phyloP scores from a whole-genome alignment of 2,888 invertebrate species.

The Hermaeophaga mercurialis region DNA sequence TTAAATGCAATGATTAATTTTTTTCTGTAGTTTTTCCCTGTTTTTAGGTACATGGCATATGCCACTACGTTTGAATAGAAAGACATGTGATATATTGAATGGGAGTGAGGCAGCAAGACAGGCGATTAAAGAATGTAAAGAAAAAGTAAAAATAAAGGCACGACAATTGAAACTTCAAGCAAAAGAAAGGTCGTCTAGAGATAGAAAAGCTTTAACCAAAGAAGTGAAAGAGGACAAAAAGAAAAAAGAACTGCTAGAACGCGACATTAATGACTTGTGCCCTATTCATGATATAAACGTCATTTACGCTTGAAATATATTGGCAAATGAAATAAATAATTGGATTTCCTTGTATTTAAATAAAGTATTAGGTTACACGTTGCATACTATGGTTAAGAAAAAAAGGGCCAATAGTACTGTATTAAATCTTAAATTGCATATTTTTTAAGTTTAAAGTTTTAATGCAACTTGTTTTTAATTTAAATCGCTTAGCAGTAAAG shows the following conservation, averaged over 20 bases:
- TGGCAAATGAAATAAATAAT: no score
- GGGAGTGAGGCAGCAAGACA: neutral
- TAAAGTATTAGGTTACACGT: no score
- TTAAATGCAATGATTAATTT: no score
- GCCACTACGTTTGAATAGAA: conserved; percentile 36
- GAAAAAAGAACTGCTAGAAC: neutral
- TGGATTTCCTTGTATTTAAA: no score
- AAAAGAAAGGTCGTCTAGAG: neutral
- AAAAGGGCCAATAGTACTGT: no score
- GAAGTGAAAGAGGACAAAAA: neutral
- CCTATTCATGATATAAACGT: conserved; percentile 5
- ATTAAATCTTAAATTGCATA: no score
- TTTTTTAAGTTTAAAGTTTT: no score
- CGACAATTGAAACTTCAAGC: neutral
- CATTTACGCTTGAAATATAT: neutral
- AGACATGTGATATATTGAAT: conserved; percentile 19
- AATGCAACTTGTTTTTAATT: no score
- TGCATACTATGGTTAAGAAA: no score
- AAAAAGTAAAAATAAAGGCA: neutral
- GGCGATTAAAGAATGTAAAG: neutral
- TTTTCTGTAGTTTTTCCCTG: no score
- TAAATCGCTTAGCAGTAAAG: no score
- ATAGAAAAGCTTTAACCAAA: neutral
- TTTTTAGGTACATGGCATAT: conserved; percentile 34
- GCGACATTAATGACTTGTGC: neutral